Base-by-base conservation (phyloP, 1,140 invertebrate genomes). In the Euura lappo region DNA sequence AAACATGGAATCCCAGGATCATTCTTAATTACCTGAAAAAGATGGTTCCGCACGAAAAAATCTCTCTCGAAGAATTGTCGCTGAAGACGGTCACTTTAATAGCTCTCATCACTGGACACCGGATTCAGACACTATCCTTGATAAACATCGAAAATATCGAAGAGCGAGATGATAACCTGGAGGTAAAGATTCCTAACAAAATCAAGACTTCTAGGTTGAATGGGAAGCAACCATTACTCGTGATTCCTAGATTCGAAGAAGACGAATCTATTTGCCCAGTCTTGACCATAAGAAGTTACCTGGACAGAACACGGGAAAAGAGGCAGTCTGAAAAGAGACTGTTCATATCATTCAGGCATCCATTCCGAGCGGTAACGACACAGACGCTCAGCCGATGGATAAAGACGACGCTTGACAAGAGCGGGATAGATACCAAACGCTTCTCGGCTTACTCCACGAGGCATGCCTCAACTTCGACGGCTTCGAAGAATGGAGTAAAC, bases 61-160 rank as follows among this genome's bases (percentile, higher is more conserved):
- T 77, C 10, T 47, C 79, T 71, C 13, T 71, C 47, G 51, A 75
- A 51, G 64, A 60, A 66, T 42, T 74, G 64, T 69, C 51, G 28
- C 69, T 71, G 72, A 79, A 84, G 42, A 75, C 91, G 89, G 88
- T 93, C 5, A 91, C 90, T 3, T 74, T 93, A 44, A 89, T 94
- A 66, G 87, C 90, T 3, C 92, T 90, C 70, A 72, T 73, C 71
- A 51, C 47, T 51, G 47, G 47, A 6, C 47, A 51, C 47, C 47
- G 47, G 11, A 51, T 51, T 5, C 47, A 51, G 44, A 75, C 76
- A 8, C 71, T 71, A 45, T 44, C n/a, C n/a, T n/a, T n/a, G n/a
- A n/a, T n/a, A n/a, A n/a, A n/a, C n/a, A n/a, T n/a, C n/a, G n/a
- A n/a, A 2, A 75, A 77, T 70, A 79, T 79, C 8, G 47, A 72